Evolutionary conservation across 2,113 vertebrate species (phyloP), one percentile per base, ranked within the genome.

Genomic region (Syrmaticus mikado): DNA sequence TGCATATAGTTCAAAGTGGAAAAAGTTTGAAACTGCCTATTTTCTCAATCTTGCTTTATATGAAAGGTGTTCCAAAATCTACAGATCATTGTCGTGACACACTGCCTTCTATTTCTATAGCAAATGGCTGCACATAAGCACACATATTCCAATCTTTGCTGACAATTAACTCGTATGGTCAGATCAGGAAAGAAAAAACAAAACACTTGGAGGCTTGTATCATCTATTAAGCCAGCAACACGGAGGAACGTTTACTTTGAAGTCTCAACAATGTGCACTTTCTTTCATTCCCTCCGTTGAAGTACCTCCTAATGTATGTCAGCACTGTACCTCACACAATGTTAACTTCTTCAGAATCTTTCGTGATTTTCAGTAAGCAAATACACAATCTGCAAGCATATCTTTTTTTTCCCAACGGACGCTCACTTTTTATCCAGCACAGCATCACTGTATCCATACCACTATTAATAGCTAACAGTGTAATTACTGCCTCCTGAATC

Each of bases 41-140:
- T 48, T 82, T 70, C 70, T 75, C 74, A 72, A 66, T 41, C 74
- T 93, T 84, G 57, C 93, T 93, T 93, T 93, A 74, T 82, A 88
- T 45, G 52, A 86, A 86, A 84, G 27, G 53, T n/a, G 75, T 93
- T 92, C 80, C 80, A 84, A 95, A 81, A 55, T 7, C 36, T 57
- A 22, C 57, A 85, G 75, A 70, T 58, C 21, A 52, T 22, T 65
- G 40, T 73, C 89, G 83, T 38, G 45, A 38, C 57, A 50, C 46
- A 72, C 52, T 1, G 2, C 10, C 40, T 76, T 95, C 73, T 79
- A 60, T 72, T 90, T 94, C 70, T 65, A 82, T 62, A 72, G 60
- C 41, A 86, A 89, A 81, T 55, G 28, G 52, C 41, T 87, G 36
- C 34, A 66, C 0, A 1, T 60, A 74, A 94, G 85, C n/a, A 84